These are phyloP conservation scores for Sinocyclocheilus anshuiensis DNA, from an alignment of 2,113 vertebrate species.

Conservation along the genomic window DNA sequence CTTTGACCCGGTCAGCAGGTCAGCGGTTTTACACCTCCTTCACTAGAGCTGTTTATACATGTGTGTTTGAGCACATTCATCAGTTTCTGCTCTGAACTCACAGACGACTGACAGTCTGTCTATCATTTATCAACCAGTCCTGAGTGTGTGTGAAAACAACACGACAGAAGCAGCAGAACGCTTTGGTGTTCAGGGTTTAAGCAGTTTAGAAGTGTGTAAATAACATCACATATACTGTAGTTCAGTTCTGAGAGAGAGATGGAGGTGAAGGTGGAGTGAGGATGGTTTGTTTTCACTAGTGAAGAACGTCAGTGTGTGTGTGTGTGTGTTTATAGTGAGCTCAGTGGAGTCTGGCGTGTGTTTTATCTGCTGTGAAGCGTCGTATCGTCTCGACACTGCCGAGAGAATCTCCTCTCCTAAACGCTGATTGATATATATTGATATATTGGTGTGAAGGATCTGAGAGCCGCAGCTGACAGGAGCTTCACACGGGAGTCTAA, in stretches of 20 bases:
- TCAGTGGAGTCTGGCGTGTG: not conserved
- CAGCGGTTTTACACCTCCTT: not conserved
- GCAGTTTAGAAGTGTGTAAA: no score
- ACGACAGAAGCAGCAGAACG: not conserved
- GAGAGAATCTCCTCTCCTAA: not conserved
- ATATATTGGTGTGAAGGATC: not conserved
- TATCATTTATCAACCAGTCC: not conserved
- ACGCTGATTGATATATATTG: conserved; percentile 1
- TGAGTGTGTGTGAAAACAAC: not conserved
- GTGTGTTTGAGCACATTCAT: not conserved
- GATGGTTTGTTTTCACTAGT: conserved; percentile 22
- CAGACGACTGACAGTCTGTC: not conserved
- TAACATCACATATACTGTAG: no score
- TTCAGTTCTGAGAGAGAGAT: not conserved
- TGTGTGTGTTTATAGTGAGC: conserved; percentile 25
- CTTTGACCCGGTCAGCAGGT: not conserved
- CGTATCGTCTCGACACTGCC: not conserved
- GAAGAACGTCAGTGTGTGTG: conserved; percentile 4
- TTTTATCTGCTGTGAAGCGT: conserved; percentile 34
- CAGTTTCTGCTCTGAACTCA: conserved; percentile 21
- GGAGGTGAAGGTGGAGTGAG: conserved; percentile 24
- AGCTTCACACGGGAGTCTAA: conserved; percentile 23
- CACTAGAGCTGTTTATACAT: not conserved
- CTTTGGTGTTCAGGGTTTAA: no score
- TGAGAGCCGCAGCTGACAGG: not conserved